Evolutionary conservation across 2,888 invertebrate genomes (phyloP).

Genomic region (Pristionchus arcanus): DNA sequence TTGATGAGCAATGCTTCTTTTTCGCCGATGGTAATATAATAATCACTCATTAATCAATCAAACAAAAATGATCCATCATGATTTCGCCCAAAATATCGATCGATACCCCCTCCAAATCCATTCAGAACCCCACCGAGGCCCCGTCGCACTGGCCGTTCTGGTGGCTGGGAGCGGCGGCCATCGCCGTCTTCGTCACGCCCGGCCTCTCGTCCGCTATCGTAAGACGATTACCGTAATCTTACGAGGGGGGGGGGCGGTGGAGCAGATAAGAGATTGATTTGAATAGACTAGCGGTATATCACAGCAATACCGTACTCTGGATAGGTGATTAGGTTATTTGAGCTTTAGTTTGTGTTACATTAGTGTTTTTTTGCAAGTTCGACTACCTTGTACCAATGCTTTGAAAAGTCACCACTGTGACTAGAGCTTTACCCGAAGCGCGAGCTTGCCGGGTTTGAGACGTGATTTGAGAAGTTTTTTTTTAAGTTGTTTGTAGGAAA

Average conservation of each 20-base stretch:
- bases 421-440: background rate
- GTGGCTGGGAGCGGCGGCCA: slow-evolving; percentile 50
- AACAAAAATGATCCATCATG: no score
- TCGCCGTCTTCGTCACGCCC: slow-evolving; percentile 50
- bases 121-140: background rate
- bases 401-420: background rate
- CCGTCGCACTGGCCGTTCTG: slow-evolving; percentile 49
- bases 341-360: no score
- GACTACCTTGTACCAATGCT: background rate
- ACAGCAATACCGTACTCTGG: no score
- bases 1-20: no score
- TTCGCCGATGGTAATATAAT: no score
- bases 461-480: no score
- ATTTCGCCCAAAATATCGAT: no score
- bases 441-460: background rate
- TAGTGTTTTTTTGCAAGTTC: no score
- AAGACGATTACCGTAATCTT: background rate
- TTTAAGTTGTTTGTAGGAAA: no score
- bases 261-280: background rate
- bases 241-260: background rate
- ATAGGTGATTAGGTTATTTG: no score
- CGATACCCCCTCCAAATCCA: background rate
- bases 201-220: background rate
- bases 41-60: no score
- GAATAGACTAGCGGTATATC: no score